Conservation (phyloP, 2,888 invertebrate genomes). For the Pyrochroa serraticornis region DNA sequence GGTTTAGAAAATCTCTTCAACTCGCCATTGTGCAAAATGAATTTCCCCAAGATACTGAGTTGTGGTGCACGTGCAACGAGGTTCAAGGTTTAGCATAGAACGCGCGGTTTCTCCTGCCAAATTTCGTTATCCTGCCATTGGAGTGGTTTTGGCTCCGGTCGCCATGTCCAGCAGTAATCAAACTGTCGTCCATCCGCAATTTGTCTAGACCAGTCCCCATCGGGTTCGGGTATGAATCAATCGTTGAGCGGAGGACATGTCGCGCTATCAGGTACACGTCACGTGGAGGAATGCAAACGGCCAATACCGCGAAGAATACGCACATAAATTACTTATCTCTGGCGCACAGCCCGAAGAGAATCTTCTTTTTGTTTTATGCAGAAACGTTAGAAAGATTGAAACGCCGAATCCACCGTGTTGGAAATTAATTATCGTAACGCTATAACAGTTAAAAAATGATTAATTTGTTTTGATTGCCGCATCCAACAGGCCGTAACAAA, state of each 20-base stretch:
- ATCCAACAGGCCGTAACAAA: conserved; percentile 10
- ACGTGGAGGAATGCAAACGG: conserved; percentile 38
- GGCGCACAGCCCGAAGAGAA: conserved; percentile 9
- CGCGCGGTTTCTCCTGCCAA: too few species aligned
- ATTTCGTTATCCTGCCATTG: too few species aligned
- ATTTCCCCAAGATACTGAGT: too few species aligned
- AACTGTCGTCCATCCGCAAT: conserved; percentile 14
- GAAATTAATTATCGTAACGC: conserved; percentile 1
- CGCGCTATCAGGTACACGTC: conserved; percentile 38
- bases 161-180: neutral
- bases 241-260: conserved; percentile 24
- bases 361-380: conserved; percentile 1
- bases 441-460: conserved; percentile 9
- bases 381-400: neutral
- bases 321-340: conserved; percentile 23
- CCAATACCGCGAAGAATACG: conserved; percentile 25
- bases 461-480: conserved; percentile 8
- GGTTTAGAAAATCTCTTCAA: too few species aligned
- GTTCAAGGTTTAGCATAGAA: too few species aligned
- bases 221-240: conserved; percentile 24
- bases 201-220: conserved; percentile 14
- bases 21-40: too few species aligned
- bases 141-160: too few species aligned
- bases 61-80: too few species aligned
- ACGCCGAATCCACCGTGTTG: neutral